Base-by-base conservation (phyloP, 2,888 invertebrate genomes). In the Syrista parreyssii region DNA sequence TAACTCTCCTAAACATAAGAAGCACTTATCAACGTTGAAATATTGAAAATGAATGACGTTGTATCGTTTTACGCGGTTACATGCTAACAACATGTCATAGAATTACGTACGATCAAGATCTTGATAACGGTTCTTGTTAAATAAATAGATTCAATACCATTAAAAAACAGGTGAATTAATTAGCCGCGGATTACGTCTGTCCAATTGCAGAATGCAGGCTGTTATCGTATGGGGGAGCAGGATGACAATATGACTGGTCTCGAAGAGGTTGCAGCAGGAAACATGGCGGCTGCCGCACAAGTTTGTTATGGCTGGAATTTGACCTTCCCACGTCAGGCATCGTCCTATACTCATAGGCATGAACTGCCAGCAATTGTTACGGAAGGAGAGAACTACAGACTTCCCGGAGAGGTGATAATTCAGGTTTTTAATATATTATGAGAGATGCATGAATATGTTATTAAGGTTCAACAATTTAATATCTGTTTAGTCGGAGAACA, bases 281-380 rank as follows among this genome's bases (percentile, higher is more conserved):
- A 86, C 80, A 79, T 83, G 75, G 88, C 86, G 79, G 87, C 87
- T 79, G 88, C 90, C 82, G 92, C 90, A 33, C 91, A 92, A 68
- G 89, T 92, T 78, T 93, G 93, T 87, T 94, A 94, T 84, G 94
- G 93, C 79, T 92, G 93, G 82, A 94, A 94, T 90, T 93, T 94
- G 92, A 94, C 94, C 82, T 94, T 94, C 87, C 94, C 94, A 30
- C 92, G 94, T 77, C 92, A 91, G 76, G 90, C 90, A 73, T 91
- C 93, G 88, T 89, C 92, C 80, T 90, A 89, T 82, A 86, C 89
- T 32, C 93, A 93, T 82, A 92, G 94, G 79, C 93, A 93, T 88
- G 94, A 95, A 87, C 91, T 95, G 81, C 94, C 95, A 32, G 94
- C 95, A 35, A 90, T 95, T 80, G 94, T 95, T 82, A 94, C 94